phyloP scores from a whole-genome alignment of 2,797 vertebrate species.

The Podarcis siculus region DNA sequence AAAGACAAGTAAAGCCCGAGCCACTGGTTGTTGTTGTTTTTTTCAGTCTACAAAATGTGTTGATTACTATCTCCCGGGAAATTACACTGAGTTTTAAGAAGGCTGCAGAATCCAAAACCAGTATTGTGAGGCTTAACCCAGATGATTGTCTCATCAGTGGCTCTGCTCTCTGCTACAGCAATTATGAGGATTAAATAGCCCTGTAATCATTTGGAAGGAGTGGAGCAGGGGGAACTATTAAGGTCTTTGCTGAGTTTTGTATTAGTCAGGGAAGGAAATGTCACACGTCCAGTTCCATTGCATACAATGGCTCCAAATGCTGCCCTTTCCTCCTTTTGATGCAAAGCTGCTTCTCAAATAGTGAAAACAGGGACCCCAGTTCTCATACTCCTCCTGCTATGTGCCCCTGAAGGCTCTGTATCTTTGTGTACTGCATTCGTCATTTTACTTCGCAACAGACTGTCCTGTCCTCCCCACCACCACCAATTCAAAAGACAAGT shows the following conservation, averaged over 20 bases:
- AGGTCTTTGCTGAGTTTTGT: neutral
- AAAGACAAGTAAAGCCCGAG: neutral
- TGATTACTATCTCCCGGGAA: conserved; percentile 20
- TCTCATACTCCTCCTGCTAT: too few species aligned
- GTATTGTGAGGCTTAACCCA: conserved; percentile 30
- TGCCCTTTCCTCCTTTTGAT: neutral
- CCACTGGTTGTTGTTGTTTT: too few species aligned
- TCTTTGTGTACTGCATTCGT: too few species aligned
- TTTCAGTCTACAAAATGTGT: conserved; percentile 11
- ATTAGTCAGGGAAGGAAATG: conserved; percentile 47
- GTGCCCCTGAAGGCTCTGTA: too few species aligned
- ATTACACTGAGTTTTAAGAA: rapidly evolving
- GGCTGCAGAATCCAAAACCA: conserved; percentile 28
- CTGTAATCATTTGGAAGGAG: conserved; percentile 27
- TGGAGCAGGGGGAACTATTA: conserved; percentile 20
- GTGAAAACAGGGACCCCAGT: too few species aligned
- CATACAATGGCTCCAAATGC: neutral
- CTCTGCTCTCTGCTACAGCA: conserved; percentile 39
- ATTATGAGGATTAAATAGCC: conserved; percentile 29
- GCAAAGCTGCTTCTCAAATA: neutral
- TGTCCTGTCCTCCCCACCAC: too few species aligned
- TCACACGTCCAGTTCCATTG: conserved; percentile 20
- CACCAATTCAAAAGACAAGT: too few species aligned
- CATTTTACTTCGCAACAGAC: too few species aligned
- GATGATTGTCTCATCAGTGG: conserved; percentile 41